Evolutionary conservation across 2,888 invertebrate genomes (phyloP).

Genomic region (Hoplodrina ambigua): DNA sequence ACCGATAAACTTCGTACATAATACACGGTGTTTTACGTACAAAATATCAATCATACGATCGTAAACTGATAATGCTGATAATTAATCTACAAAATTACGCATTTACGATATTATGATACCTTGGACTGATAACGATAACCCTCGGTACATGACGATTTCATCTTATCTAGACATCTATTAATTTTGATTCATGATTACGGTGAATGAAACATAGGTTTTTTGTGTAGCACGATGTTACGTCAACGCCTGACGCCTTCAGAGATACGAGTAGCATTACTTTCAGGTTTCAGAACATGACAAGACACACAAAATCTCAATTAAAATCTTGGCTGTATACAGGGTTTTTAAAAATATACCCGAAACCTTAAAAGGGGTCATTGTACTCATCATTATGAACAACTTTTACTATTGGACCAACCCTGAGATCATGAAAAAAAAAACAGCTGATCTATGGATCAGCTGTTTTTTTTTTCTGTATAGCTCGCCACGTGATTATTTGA

Average conservation of each 20-base stretch:
- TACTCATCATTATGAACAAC: too few species aligned
- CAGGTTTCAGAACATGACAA: background rate
- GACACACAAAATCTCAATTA: too few species aligned
- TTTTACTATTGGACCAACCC: too few species aligned
- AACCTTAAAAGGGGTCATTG: too few species aligned
- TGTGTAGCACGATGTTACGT: background rate
- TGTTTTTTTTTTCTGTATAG: too few species aligned
- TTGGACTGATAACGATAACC: conserved; percentile 41
- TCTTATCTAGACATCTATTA: conserved; percentile 47
- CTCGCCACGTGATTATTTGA: too few species aligned
- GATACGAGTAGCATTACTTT: conserved; percentile 7
- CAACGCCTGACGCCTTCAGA: background rate
- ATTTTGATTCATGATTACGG: conserved; percentile 46
- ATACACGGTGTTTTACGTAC: background rate
- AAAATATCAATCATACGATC: conserved; percentile 23
- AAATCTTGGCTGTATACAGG: too few species aligned
- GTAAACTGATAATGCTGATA: conserved; percentile 30
- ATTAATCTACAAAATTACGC: conserved; percentile 35
- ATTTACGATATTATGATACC: conserved; percentile 27
- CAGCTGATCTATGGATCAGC: too few species aligned
- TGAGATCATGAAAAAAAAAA: too few species aligned
- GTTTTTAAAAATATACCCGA: too few species aligned
- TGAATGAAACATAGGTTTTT: conserved; percentile 11
- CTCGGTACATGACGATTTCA: conserved; percentile 4
- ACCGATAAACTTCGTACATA: background rate